These are phyloP conservation scores for Hystrix cristata DNA, from an alignment of 2,113 vertebrate genomes.

Conservation along the genomic window DNA sequence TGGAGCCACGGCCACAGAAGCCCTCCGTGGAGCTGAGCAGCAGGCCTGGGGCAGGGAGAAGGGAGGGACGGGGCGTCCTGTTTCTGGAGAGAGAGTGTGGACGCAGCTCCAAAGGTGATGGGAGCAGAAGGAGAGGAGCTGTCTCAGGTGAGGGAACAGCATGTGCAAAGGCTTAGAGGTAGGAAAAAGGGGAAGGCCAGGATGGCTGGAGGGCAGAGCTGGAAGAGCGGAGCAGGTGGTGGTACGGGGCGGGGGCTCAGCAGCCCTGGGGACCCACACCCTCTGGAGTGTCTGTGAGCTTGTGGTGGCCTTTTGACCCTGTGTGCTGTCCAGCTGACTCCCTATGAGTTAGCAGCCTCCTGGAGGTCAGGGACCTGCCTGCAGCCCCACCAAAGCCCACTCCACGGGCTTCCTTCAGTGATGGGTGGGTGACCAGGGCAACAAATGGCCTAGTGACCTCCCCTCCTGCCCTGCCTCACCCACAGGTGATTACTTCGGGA, in stretches of 20 bases:
- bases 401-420: background rate
- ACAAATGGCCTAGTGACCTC: background rate
- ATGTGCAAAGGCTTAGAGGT: background rate
- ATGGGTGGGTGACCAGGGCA: background rate
- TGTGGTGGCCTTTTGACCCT: background rate
- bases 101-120: background rate
- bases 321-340: too few species aligned
- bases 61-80: background rate
- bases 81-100: background rate
- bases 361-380: background rate
- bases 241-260: background rate
- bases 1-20: background rate
- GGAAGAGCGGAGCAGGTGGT: background rate
- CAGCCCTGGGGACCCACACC: background rate
- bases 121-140: background rate
- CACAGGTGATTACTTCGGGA: slow-evolving; percentile 97
- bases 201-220: background rate
- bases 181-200: background rate
- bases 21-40: background rate
- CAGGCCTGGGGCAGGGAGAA: background rate
- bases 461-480: background rate
- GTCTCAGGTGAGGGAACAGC: background rate
- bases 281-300: background rate
- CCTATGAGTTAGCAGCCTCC: background rate
- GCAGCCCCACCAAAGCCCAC: accelerated